A percentile compares a stretch with the other conserved stretches of the same genome.
These are phyloP conservation scores for Coracopsis vasa DNA, from an alignment of 2,113 vertebrate species.

Conservation along the genomic window DNA sequence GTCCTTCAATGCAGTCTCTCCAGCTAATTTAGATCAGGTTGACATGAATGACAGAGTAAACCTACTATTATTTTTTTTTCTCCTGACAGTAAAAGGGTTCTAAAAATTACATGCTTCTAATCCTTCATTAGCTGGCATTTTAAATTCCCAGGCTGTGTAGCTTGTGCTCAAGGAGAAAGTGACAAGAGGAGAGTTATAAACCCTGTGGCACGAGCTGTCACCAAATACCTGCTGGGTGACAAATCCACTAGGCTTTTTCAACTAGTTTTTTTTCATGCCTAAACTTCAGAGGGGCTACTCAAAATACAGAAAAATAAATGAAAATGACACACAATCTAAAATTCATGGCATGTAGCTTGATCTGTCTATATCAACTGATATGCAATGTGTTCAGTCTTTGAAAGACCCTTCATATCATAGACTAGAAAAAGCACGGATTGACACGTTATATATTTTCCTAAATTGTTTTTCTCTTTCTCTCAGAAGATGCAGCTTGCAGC, in stretches of 20 bases:
- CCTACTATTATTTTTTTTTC: slow-evolving; percentile 13
- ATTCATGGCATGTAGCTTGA: background rate
- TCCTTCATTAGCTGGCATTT: slow-evolving; percentile 34
- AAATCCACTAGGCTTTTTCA: slow-evolving; percentile 43
- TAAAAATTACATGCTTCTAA: slow-evolving; percentile 52
- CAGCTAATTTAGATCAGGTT: slow-evolving; percentile 35
- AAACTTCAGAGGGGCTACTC: slow-evolving; percentile 9
- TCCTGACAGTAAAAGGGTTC: slow-evolving; percentile 27
- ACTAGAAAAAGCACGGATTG: background rate
- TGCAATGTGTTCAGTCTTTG: background rate
- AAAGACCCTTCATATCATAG: background rate
- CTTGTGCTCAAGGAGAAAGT: slow-evolving; percentile 36
- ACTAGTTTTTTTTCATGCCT: background rate
- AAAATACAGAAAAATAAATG: slow-evolving; percentile 38
- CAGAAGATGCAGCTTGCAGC: background rate
- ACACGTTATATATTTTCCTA: slow-evolving; percentile 19
- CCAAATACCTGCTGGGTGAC: slow-evolving; percentile 39
- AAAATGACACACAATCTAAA: slow-evolving; percentile 22
- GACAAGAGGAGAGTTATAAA: slow-evolving; percentile 42
- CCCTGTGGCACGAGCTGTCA: slow-evolving; percentile 12
- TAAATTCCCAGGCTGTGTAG: slow-evolving; percentile 15
- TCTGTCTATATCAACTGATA: background rate
- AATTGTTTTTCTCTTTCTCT: slow-evolving; percentile 2
- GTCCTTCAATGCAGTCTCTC: slow-evolving; percentile 35
- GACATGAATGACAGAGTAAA: slow-evolving; percentile 20